Conservation (phyloP, 2,797 vertebrate species). For the Neostethus bicornis region DNA sequence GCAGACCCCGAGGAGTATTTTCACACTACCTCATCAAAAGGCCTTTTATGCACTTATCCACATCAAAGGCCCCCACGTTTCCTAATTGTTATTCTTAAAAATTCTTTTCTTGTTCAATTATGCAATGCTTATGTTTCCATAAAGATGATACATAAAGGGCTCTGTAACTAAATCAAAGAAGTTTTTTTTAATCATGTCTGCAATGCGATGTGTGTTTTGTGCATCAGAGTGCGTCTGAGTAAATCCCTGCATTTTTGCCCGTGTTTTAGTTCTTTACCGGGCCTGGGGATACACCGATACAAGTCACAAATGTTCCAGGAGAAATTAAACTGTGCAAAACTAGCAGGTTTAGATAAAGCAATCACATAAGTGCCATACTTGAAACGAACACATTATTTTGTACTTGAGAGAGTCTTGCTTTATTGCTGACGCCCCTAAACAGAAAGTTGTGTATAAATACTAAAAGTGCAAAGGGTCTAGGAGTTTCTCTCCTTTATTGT, state of each 20-base stretch:
- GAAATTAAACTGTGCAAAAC: slow-evolving; percentile 72
- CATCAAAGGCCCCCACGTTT: slow-evolving; percentile 74
- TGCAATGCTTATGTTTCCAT: slow-evolving; percentile 70
- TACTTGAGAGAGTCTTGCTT: slow-evolving; percentile 59
- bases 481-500: slow-evolving; percentile 74
- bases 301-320: slow-evolving; percentile 50
- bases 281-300: slow-evolving; percentile 62
- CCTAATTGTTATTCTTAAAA: slow-evolving; percentile 75
- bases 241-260: slow-evolving; percentile 38
- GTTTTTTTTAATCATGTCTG: slow-evolving; percentile 63
- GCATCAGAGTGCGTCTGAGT: slow-evolving; percentile 54
- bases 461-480: slow-evolving; percentile 55
- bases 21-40: slow-evolving; percentile 74
- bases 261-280: slow-evolving; percentile 30
- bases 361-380: slow-evolving; percentile 71
- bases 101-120: slow-evolving; percentile 76
- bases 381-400: slow-evolving; percentile 74
- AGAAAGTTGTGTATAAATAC: slow-evolving; percentile 68
- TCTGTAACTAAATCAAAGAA: slow-evolving; percentile 67
- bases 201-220: slow-evolving; percentile 43
- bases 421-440: slow-evolving; percentile 76
- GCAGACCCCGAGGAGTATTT: slow-evolving; percentile 68
- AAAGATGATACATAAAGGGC: slow-evolving; percentile 56
- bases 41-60: slow-evolving; percentile 73
- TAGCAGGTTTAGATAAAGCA: slow-evolving; percentile 78